These are phyloP conservation scores for Acanthoscelides obtectus DNA, from an alignment of 2,888 invertebrate species.

Conservation along the genomic window DNA sequence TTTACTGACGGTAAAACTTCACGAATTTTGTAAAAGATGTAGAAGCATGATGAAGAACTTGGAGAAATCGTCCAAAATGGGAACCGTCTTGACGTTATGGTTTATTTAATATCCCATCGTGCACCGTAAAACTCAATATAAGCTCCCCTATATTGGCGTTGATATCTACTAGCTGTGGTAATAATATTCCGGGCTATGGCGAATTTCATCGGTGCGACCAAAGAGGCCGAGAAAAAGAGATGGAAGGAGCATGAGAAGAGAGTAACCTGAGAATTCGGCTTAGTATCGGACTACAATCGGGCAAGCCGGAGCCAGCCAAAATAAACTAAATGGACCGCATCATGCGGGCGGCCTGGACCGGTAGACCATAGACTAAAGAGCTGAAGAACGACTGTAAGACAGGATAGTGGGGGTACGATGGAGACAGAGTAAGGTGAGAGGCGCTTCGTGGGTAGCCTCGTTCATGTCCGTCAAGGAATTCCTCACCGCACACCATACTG, in stretches of 20 bases:
- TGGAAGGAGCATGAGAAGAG: not conserved
- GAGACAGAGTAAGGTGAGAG: not conserved
- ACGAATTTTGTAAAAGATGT: too few species aligned
- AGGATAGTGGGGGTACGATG: not conserved
- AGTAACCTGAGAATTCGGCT: not conserved
- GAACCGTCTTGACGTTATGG: too few species aligned
- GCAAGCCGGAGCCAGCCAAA: not conserved
- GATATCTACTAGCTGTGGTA: too few species aligned
- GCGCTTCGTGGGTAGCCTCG: not conserved
- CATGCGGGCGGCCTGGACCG: not conserved
- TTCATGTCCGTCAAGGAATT: not conserved
- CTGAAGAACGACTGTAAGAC: too few species aligned
- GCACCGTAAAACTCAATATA: too few species aligned
- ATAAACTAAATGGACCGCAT: not conserved
- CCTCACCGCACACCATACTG: not conserved
- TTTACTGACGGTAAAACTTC: too few species aligned
- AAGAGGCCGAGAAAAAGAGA: not conserved
- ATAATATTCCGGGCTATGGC: not conserved
- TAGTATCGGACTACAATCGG: not conserved
- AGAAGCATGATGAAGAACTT: too few species aligned
- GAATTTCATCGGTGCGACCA: not conserved
- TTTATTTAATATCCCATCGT: too few species aligned
- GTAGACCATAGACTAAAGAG: too few species aligned
- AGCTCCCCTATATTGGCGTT: too few species aligned
- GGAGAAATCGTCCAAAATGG: too few species aligned